Base-by-base conservation (phyloP, 1,140 invertebrate genomes). In the Acromyrmex heyeri region DNA sequence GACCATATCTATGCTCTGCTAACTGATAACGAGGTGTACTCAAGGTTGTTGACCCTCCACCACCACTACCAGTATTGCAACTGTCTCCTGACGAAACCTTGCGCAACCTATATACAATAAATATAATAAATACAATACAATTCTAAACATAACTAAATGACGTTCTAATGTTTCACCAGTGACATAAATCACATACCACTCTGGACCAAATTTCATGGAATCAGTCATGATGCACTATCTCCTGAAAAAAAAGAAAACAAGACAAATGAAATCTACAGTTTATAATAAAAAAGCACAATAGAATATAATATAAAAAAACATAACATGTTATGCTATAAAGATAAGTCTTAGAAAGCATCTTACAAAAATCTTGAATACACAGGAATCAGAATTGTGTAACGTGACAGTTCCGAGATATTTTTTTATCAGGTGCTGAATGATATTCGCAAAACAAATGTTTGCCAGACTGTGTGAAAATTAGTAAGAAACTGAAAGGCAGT, bases 1-100 rank as follows among this genome's bases (percentile, higher is more conserved):
- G 95, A 44, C 98, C 98, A 91, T 98, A 98, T 85, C 96, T 96
- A 96, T 97, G 96, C 88, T 98, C 97, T 89, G 97, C 97, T 76
- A 97, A 94, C 93, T 98, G 96, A 94, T 96, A 97, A 55, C 95
- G 95, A 83, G 95, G 95, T 79, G 92, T 92, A 88, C 91, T 93
- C 86, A 95, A 91, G 87, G 93, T 95, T 65, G 93, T 94, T 79
- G 93, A 94, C 73, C 95, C 95, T 89, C 95, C 95, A 3, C 72
- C 72, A 21, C 94, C 89, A 62, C 92, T 92, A 30, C 93, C 92
- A 82, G 88, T 93, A 92, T 95, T 96, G 62, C 93, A 95, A 88
- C 88, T 91, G 89, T 95, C 95, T 92, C 94, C 95, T 90, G 96
- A 96, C 93, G 97, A 95, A 93, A 67, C 64, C 64, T 97, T 97